These are phyloP conservation scores for Drosophila repleta DNA, from an alignment of 1,140 invertebrate genomes.

Conservation along the genomic window DNA sequence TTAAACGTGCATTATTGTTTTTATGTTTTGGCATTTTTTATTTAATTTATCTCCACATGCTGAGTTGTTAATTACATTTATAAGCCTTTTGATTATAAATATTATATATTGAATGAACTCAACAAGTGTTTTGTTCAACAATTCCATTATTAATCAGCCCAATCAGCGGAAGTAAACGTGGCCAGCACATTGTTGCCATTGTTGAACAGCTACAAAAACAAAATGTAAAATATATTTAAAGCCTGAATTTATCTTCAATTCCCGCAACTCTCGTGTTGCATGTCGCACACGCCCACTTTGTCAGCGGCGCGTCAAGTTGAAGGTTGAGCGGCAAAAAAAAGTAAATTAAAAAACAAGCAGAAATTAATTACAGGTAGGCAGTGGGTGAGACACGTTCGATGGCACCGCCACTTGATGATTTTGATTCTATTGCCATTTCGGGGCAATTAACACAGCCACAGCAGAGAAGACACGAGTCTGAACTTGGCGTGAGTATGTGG, in stretches of 20 bases:
- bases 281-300: slow-evolving; percentile 49
- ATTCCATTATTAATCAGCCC: slow-evolving; percentile 57
- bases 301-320: slow-evolving; percentile 41
- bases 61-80: slow-evolving; percentile 54
- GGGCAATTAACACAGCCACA: background rate
- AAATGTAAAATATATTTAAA: slow-evolving; percentile 4
- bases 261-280: slow-evolving; percentile 19
- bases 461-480: background rate
- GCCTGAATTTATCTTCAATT: slow-evolving; percentile 18
- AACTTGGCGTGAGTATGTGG: slow-evolving; percentile 6
- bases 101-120: slow-evolving; percentile 23
- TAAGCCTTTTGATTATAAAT: slow-evolving; percentile 42
- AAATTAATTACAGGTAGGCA: slow-evolving; percentile 53
- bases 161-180: slow-evolving; percentile 32
- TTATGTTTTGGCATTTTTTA: slow-evolving; percentile 22
- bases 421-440: slow-evolving; percentile 14
- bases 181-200: slow-evolving; percentile 3
- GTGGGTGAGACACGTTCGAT: slow-evolving; percentile 30
- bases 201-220: slow-evolving; percentile 13
- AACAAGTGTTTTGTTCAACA: slow-evolving; percentile 57
- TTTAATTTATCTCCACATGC: slow-evolving; percentile 26
- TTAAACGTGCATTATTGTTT: slow-evolving; percentile 5
- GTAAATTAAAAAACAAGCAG: slow-evolving; percentile 10
- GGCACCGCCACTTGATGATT: slow-evolving; percentile 21
- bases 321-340: slow-evolving; percentile 32